Base-by-base conservation (phyloP, 2,888 invertebrate genomes). In the Coelopa pilipes region DNA sequence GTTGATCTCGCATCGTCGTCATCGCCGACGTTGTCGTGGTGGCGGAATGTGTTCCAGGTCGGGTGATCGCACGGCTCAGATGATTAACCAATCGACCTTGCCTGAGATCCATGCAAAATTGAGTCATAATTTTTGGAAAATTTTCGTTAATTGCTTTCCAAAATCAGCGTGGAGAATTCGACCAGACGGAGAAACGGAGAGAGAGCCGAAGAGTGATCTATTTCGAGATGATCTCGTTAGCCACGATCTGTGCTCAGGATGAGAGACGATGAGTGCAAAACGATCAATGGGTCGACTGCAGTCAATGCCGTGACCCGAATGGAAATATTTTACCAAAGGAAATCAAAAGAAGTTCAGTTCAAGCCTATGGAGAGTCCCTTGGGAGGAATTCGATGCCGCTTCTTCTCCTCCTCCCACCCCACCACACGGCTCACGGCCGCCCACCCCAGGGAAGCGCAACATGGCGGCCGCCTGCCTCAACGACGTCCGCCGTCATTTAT, bases 81-180 rank as follows among this genome's bases (percentile, higher is more conserved):
- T 13, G 70, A 70, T 60, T 47, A 60, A 49, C 70, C 49, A 11
- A 13, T 49, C 5, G 7, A 4, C 34, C 34, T 34, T 34, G 2
- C 34, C 34, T 57, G 70, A 47, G 13, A 70, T 60, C 45, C 47
- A n/a, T 60, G 60, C n/a, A 49, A 70, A 59, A 70, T 60, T 49
- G 11, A 24, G 15, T n/a, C 50, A 53, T 15, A 19, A 46, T n/a
- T 34, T 45, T 45, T 15, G 45, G 49, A 53, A 59, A 59, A 57
- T 47, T 69, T 57, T 34, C n/a, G 53, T 53, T 53, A 53, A 53
- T 53, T 53, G n/a, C n/a, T 53, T 53, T 53, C n/a, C 5, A 53
- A 53, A 53, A 53, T 53, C n/a, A 9, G 53, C 53, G 34, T 34
- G 7, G 34, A 34, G 34, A 34, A 34, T 34, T 34, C 34, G 4